Base-by-base conservation (phyloP, 1,140 invertebrate species). In the Tetraneura akinire region DNA sequence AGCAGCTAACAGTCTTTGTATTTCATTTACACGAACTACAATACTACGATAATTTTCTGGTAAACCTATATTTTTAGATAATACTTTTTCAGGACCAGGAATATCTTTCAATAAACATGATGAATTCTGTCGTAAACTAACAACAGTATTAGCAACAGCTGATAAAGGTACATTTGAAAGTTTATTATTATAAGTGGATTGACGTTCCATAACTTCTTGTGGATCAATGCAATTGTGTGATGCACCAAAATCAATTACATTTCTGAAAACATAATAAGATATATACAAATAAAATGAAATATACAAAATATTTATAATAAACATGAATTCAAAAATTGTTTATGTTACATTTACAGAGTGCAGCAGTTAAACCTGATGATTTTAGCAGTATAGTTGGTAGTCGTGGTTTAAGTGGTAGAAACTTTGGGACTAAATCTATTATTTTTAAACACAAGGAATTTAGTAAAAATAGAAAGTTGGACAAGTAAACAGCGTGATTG, bases 191-290 rank as follows among this genome's bases (percentile, higher is more conserved):
- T 94, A 94, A 71, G 90, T 87, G 85, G 90, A 90, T 62, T 91
- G 90, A 83, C 92, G 88, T 83, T 94, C 93, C 82, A 90, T 86
- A 83, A 92, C 94, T 85, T 94, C 93, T 84, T 92, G 91, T 82
- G 92, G 91, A 84, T 94, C 92, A 80, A 93, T 86, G 60, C 74
- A 78, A 83, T 90, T 91, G 83, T 93, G 92, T 83, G 93, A 87
- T 29, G 92, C 92, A 57, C 91, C 91, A 55, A 94, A 92, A 87
- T 94, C 93, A 83, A 94, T 94, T 49, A 94, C 92, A 88, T 94
- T 93, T 66, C 92, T 93, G 83, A n/a, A 81, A 66, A 83, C 81
- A 82, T 82, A 60, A 80, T 21, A 42, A 32, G 16, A 26, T 26
- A 14, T 8, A n/a, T 55, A 37, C 32, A 0, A 26, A 9, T 47